These are phyloP conservation scores for cat (Felis catus) DNA, from an alignment of 2,113 vertebrate species.

Conservation along the genomic window DNA sequence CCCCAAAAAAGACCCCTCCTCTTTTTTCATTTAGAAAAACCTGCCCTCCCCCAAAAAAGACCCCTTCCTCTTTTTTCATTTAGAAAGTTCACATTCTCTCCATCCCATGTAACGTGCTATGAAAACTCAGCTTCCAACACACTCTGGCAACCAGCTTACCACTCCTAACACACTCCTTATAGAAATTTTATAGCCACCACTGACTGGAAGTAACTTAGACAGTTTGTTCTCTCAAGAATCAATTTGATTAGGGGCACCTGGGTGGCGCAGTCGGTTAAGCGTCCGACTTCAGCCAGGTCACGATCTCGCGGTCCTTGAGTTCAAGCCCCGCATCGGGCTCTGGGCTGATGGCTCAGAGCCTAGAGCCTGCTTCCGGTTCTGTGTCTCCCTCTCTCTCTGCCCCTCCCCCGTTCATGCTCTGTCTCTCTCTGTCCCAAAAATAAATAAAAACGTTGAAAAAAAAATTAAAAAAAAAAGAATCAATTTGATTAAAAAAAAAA, in stretches of 20 bases:
- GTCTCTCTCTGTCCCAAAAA: too few species aligned
- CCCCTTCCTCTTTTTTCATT: neutral
- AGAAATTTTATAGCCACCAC: neutral
- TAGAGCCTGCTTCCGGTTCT: too few species aligned
- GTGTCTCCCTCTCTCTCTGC: too few species aligned
- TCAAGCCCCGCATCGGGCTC: too few species aligned
- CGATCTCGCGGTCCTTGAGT: too few species aligned
- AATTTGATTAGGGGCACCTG: neutral
- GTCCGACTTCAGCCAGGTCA: too few species aligned
- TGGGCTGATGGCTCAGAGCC: too few species aligned
- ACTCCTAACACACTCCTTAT: too few species aligned
- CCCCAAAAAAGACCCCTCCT: neutral
- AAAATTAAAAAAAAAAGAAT: too few species aligned
- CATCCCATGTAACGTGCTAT: neutral
- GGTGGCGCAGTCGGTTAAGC: too few species aligned
- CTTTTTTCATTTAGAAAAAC: neutral
- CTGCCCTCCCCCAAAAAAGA: neutral
- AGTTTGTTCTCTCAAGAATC: neutral
- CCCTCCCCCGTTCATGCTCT: too few species aligned
- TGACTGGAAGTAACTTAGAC: neutral
- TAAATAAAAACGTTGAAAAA: too few species aligned
- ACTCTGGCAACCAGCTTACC: neutral
- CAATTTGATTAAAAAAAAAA: neutral
- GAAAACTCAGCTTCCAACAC: neutral
- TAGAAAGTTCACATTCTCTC: slow-evolving; percentile 1